Conservation (phyloP, 2,888 invertebrate genomes). For the Trichogramma dendrolimi region DNA sequence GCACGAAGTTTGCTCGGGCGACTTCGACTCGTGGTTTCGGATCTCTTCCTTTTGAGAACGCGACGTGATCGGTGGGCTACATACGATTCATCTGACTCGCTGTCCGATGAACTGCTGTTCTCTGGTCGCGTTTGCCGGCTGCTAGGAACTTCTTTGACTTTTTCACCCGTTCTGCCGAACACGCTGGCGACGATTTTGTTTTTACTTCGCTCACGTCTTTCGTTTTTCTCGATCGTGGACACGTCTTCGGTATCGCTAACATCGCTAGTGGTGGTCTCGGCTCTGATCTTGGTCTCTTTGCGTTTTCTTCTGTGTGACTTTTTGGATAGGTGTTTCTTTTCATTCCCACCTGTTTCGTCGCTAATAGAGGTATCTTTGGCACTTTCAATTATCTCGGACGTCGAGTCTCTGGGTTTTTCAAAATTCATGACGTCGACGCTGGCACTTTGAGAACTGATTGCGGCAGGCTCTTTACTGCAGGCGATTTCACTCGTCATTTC, state of each 20-base stretch:
- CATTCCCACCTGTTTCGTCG: background rate
- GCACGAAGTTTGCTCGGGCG: conserved; percentile 48
- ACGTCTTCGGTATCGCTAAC: conserved; percentile 40
- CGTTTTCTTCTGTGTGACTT: conserved; percentile 6
- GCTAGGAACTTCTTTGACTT: conserved; percentile 46
- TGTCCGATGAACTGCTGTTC: conserved; percentile 29
- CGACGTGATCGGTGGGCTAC: background rate
- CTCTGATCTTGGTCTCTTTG: background rate
- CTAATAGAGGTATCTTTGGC: background rate
- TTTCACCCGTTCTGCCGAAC: conserved; percentile 45
- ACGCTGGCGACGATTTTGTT: conserved; percentile 47
- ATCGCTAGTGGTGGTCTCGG: conserved; percentile 30
- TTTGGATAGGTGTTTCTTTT: conserved; percentile 11
- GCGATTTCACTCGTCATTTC: conserved; percentile 34
- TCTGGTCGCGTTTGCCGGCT: conserved; percentile 48
- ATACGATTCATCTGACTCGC: conserved; percentile 15
- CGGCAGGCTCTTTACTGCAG: conserved; percentile 11
- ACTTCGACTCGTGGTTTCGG: conserved; percentile 27
- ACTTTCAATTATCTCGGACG: background rate
- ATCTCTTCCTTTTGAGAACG: background rate
- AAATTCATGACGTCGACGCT: conserved; percentile 17
- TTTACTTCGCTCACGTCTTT: conserved; percentile 30
- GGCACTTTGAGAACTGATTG: conserved; percentile 4
- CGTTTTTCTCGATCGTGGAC: conserved; percentile 32
- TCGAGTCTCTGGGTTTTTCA: conserved; percentile 4